These are phyloP conservation scores for Pygoscelis antarcticus DNA, from an alignment of 2,113 vertebrate species.

Conservation along the genomic window DNA sequence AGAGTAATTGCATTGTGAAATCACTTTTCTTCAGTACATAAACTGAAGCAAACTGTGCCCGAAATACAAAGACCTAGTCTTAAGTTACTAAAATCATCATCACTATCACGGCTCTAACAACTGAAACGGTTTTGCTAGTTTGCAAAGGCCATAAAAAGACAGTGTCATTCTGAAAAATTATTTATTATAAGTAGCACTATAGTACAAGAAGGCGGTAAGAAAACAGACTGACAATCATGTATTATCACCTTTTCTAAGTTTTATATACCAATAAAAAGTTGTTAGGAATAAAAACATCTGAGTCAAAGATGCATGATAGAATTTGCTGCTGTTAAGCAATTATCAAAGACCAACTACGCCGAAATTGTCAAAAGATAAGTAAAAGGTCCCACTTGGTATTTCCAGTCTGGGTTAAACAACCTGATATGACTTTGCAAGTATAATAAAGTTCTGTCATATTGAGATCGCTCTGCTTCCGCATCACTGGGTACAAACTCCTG, in stretches of 20 bases:
- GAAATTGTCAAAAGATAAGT: not conserved
- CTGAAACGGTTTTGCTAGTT: not conserved
- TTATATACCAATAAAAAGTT: not conserved
- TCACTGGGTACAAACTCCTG: not conserved
- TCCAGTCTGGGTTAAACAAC: not conserved
- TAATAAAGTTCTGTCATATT: not conserved
- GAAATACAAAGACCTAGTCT: not conserved
- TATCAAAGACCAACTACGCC: not conserved
- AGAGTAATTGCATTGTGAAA: not conserved
- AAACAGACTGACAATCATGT: not conserved
- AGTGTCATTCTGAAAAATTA: not conserved
- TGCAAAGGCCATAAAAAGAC: not conserved
- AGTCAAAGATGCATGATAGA: not conserved
- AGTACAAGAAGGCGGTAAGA: not conserved
- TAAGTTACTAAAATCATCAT: not conserved
- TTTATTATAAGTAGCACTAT: not conserved
- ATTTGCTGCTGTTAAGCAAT: not conserved
- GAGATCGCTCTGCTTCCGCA: not conserved
- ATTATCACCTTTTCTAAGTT: not conserved
- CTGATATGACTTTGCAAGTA: not conserved
- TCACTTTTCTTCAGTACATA: not conserved
- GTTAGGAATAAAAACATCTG: not conserved
- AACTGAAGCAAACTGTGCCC: not conserved
- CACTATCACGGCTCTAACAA: not conserved
- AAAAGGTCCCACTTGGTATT: not conserved